phyloP scores from a whole-genome alignment of 1,140 invertebrate genomes.

The Pseudachorutes palmiensis region DNA sequence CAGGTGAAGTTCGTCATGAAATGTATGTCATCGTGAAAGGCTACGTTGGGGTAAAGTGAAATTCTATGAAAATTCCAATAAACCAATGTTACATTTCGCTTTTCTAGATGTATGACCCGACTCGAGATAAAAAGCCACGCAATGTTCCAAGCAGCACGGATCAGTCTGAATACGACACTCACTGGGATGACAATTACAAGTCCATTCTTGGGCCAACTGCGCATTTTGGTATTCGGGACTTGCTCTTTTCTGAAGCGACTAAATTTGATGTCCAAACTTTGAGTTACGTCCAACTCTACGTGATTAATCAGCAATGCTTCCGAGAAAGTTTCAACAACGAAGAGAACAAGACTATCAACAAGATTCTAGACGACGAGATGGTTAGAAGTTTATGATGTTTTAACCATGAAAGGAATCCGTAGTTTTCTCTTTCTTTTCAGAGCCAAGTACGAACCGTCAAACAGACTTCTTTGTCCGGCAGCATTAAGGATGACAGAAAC shows the following conservation, averaged over 20 bases:
- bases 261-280: conserved; percentile 21
- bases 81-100: background rate
- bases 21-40: conserved; percentile 11
- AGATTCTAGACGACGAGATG: background rate
- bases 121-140: too few relatives aligned
- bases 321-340: conserved; percentile 8
- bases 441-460: background rate
- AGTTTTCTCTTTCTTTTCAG: background rate
- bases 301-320: conserved; percentile 7
- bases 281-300: conserved; percentile 24
- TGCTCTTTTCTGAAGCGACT: conserved; percentile 29
- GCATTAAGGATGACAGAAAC: background rate
- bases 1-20: conserved; percentile 16
- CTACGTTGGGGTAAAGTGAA: background rate
- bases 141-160: too few relatives aligned
- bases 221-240: conserved; percentile 31
- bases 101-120: too few relatives aligned
- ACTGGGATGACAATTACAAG: background rate
- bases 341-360: background rate
- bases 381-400: background rate
- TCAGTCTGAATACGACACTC: too few relatives aligned
- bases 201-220: conserved; percentile 18
- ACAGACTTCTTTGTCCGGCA: background rate
- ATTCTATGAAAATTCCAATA: background rate
- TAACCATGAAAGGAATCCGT: background rate